Conservation (phyloP, 2,113 vertebrate species). For the Indri indri region DNA sequence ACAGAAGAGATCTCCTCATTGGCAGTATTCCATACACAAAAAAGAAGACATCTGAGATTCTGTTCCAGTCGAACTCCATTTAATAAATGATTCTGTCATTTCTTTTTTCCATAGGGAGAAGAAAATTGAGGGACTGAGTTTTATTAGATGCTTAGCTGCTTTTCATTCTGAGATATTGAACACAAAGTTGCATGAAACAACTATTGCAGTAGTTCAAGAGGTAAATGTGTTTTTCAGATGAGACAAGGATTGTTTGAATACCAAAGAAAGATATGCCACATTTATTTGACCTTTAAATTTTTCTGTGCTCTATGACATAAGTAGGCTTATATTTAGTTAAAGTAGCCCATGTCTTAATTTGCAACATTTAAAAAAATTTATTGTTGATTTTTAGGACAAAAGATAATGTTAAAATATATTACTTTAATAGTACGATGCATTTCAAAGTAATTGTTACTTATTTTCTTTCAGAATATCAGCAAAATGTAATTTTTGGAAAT, state of each 20-base stretch:
- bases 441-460: constrained; percentile 37
- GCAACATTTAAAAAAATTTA: neutral
- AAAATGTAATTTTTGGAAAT: constrained; percentile 48
- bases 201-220: constrained; percentile 92
- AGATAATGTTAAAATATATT: neutral
- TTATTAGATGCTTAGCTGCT: constrained; percentile 90
- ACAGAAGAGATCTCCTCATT: neutral
- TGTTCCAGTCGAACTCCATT: neutral
- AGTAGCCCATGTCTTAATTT: neutral
- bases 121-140: constrained; percentile 94
- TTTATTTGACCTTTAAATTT: constrained; percentile 40
- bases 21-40: neutral
- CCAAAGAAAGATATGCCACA: neutral
- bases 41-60: neutral
- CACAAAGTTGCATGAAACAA: constrained; percentile 92
- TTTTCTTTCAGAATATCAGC: constrained; percentile 54
- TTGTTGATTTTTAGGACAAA: constrained; percentile 6
- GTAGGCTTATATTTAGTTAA: neutral
- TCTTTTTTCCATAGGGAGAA: constrained; percentile 90
- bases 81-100: constrained; percentile 29
- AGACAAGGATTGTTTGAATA: neutral
- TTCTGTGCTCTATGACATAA: neutral
- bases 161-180: constrained; percentile 89
- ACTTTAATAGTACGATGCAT: neutral
- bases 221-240: constrained; percentile 81